These are phyloP conservation scores for Pheosia tremula DNA, from an alignment of 2,888 invertebrate species.

Conservation along the genomic window DNA sequence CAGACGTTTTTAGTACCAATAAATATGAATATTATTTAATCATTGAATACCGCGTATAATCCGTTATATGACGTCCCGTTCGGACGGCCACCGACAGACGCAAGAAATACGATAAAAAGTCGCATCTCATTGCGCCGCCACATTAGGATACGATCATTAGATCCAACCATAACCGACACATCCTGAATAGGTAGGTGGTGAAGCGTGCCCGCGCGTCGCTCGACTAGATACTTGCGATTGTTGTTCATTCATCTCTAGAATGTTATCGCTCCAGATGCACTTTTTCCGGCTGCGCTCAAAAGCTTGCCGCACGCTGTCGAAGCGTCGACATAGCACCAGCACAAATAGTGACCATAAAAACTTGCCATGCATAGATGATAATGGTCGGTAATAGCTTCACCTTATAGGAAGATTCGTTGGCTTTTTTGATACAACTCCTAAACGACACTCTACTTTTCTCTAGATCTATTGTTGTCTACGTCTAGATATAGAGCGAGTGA, in stretches of 20 bases:
- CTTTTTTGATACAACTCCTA: conserved; percentile 24
- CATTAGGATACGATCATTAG: conserved; percentile 79
- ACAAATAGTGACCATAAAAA: conserved; percentile 40
- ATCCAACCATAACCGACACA: conserved; percentile 78
- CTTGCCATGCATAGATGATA: conserved; percentile 47
- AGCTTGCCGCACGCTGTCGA: conserved; percentile 41
- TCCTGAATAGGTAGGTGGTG: conserved; percentile 80
- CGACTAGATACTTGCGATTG: conserved; percentile 47
- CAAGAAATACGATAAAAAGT: conserved; percentile 75
- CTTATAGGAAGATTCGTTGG: conserved; percentile 45
- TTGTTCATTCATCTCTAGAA: conserved; percentile 71
- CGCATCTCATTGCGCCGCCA: conserved; percentile 68
- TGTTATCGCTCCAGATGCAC: conserved; percentile 31
- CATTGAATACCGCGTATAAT: conserved; percentile 57
- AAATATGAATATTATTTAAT: conserved; percentile 58
- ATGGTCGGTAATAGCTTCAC: conserved; percentile 50
- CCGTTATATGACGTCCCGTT: conserved; percentile 80
- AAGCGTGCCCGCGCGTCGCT: conserved; percentile 65
- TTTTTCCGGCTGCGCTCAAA: conserved; percentile 45
- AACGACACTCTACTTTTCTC: conserved; percentile 7
- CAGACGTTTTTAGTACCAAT: conserved; percentile 10
- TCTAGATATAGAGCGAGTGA: conserved; percentile 14
- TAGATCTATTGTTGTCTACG: conserved; percentile 7
- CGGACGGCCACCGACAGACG: conserved; percentile 57
- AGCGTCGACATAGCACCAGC: conserved; percentile 27